Evolutionary conservation across 2,113 vertebrate species (phyloP).

Genomic region (Apeltes quadracus): DNA sequence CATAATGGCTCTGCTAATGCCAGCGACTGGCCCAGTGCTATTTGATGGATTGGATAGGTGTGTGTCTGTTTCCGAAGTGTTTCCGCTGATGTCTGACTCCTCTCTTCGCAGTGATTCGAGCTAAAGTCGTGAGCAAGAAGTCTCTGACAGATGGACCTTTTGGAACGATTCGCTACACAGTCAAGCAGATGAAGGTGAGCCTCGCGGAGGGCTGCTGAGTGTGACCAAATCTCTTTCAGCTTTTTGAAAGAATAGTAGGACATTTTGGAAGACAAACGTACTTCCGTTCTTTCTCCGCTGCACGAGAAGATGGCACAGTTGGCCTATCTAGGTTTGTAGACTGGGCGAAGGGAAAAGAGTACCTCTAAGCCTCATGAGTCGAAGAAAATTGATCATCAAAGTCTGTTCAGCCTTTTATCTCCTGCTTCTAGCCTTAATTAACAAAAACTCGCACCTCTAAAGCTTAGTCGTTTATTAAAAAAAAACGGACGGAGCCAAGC

Average conservation of each 20-base stretch:
- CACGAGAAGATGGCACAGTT: not conserved
- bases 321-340: not conserved
- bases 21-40: slow-evolving; percentile 25
- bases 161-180: slow-evolving; percentile 92
- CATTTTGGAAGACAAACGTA: not conserved
- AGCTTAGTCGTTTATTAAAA: not conserved
- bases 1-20: slow-evolving; percentile 41
- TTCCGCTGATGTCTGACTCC: slow-evolving; percentile 19
- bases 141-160: slow-evolving; percentile 92
- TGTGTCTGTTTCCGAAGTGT: slow-evolving; percentile 20
- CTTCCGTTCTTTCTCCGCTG: not conserved
- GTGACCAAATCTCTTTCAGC: not conserved
- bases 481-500: not conserved
- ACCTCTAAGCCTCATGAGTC: not conserved
- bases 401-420: too few species aligned
- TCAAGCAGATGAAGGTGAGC: slow-evolving; percentile 98
- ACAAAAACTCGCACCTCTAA: not conserved
- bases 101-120: slow-evolving; percentile 89
- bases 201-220: fast-evolving
- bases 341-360: not conserved
- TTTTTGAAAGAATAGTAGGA: not conserved
- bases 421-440: not conserved
- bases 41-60: slow-evolving; percentile 17
- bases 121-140: slow-evolving; percentile 97
- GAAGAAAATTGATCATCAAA: not conserved